phyloP scores from a whole-genome alignment of 1,140 invertebrate genomes.

The Lasioglossum baleicum region DNA sequence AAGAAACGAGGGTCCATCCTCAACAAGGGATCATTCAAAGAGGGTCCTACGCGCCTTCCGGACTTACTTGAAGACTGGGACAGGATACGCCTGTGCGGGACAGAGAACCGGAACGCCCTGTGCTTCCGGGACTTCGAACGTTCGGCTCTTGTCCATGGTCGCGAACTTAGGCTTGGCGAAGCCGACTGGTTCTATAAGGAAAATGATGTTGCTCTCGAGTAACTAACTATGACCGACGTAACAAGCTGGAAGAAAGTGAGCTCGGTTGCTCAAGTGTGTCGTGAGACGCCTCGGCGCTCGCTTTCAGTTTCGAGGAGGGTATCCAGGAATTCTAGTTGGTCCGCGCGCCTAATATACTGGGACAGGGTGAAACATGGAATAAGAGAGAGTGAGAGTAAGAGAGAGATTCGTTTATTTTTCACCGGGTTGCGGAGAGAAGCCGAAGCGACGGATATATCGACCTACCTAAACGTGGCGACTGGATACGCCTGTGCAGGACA shows the following conservation, averaged over 20 bases:
- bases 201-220: too few relatives aligned
- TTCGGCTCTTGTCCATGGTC: slow-evolving; percentile 76
- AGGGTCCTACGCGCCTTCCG: background rate
- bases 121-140: slow-evolving; percentile 71
- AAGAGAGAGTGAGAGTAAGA: background rate
- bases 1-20: background rate
- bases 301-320: background rate
- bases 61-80: slow-evolving; percentile 82
- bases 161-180: slow-evolving; percentile 81
- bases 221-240: background rate
- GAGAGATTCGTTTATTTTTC: slow-evolving; percentile 27
- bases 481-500: slow-evolving; percentile 85
- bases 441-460: slow-evolving; percentile 48
- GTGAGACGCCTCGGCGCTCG: too few relatives aligned
- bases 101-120: slow-evolving; percentile 78
- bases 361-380: slow-evolving; percentile 46
- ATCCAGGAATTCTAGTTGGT: slow-evolving; percentile 4
- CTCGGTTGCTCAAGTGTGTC: background rate
- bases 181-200: slow-evolving; percentile 81
- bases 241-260: background rate
- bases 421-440: background rate
- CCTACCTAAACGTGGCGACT: slow-evolving; percentile 83
- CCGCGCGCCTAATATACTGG: slow-evolving; percentile 50
- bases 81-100: slow-evolving; percentile 83
- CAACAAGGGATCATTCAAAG: background rate